Conservation (phyloP, 2,888 invertebrate species). For the Athetis lepigone region DNA sequence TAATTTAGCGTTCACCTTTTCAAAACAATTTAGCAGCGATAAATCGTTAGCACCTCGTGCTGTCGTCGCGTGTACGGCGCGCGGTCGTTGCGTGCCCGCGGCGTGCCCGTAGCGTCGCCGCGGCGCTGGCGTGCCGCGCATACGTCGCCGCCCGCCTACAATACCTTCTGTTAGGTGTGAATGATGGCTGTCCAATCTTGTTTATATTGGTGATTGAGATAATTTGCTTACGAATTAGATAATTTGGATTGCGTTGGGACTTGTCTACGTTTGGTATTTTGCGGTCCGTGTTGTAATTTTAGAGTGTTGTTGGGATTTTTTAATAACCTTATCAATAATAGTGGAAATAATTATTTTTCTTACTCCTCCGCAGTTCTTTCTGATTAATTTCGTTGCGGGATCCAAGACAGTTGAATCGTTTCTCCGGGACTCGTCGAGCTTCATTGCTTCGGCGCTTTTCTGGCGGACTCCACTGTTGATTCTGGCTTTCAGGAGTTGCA, state of each 20-base stretch:
- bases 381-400: too few relatives aligned
- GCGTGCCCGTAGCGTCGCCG: constrained; percentile 54
- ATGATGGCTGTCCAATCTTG: constrained; percentile 78
- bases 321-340: too few relatives aligned
- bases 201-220: constrained; percentile 62
- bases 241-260: constrained; percentile 22
- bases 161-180: constrained; percentile 74
- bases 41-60: constrained; percentile 78
- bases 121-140: constrained; percentile 60
- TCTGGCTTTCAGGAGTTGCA: too few relatives aligned
- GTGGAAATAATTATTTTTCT: too few relatives aligned
- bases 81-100: constrained; percentile 62
- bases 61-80: constrained; percentile 74
- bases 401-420: too few relatives aligned
- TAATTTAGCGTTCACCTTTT: constrained; percentile 82
- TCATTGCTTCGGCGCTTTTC: too few relatives aligned
- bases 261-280: too few relatives aligned
- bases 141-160: constrained; percentile 56
- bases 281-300: too few relatives aligned
- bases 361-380: too few relatives aligned
- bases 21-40: constrained; percentile 79
- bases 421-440: too few relatives aligned
- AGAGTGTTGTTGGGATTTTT: too few relatives aligned
- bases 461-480: too few relatives aligned
- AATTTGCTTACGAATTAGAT: constrained; percentile 57